A percentile compares a stretch with the other conserved stretches of the same genome.
These are phyloP conservation scores for Xylophagus ater DNA, from an alignment of 2,888 invertebrate genomes.

Conservation along the genomic window DNA sequence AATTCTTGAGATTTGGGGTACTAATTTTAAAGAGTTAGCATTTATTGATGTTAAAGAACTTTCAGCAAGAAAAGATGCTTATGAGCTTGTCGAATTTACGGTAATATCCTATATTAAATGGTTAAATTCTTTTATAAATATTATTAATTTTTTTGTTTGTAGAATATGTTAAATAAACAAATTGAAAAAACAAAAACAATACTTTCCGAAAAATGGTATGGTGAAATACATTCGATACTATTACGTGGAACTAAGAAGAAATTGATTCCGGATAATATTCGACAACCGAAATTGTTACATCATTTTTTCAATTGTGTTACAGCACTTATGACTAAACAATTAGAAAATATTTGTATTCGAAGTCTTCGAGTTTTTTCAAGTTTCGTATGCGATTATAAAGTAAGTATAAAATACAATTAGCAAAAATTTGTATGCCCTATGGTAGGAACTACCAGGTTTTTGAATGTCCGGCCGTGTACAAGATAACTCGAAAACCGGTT, in stretches of 20 bases:
- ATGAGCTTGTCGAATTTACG: slow-evolving; percentile 33
- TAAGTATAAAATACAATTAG: no score
- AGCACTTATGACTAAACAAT: slow-evolving; percentile 76
- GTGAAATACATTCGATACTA: slow-evolving; percentile 33
- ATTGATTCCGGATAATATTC: slow-evolving; percentile 50
- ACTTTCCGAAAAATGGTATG: slow-evolving; percentile 46
- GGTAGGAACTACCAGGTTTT: no score
- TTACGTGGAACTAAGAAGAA: slow-evolving; percentile 54
- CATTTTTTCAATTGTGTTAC: slow-evolving; percentile 78
- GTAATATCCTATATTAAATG: slow-evolving; percentile 21
- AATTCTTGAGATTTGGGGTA: slow-evolving; percentile 70
- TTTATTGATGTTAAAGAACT: slow-evolving; percentile 37
- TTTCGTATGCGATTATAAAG: slow-evolving; percentile 65
- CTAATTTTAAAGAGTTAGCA: slow-evolving; percentile 50
- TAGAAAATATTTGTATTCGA: slow-evolving; percentile 68
- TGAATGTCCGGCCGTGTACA: no score
- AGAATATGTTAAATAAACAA: slow-evolving; percentile 42
- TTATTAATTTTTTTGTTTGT: slow-evolving; percentile 5
- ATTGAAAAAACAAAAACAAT: slow-evolving; percentile 56
- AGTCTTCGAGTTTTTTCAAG: slow-evolving; percentile 69
- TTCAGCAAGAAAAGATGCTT: slow-evolving; percentile 27
- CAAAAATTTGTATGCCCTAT: no score
- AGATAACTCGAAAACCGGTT: no score
- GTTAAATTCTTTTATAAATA: neutral
- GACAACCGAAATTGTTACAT: slow-evolving; percentile 52